These are phyloP conservation scores for Telmatherina bonti DNA, from an alignment of 2,797 vertebrate species.

Conservation along the genomic window DNA sequence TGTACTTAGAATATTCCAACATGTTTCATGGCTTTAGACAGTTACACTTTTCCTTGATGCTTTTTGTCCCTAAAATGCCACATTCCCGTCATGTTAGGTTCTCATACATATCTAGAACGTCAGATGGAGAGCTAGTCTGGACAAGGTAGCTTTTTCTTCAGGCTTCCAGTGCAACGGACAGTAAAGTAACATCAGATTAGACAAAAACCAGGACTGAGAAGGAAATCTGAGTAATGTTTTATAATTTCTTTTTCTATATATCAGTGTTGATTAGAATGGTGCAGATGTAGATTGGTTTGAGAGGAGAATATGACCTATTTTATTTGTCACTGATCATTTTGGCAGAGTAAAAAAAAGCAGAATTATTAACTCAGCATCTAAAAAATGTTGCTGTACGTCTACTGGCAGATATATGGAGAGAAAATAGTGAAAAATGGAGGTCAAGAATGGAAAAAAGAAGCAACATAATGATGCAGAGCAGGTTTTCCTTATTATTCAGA, in stretches of 20 bases:
- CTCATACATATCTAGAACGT: conserved; percentile 35
- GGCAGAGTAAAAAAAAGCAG: background rate
- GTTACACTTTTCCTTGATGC: conserved; percentile 36
- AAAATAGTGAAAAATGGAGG: background rate
- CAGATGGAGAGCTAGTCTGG: background rate
- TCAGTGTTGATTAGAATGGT: too few relatives aligned
- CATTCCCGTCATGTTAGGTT: conserved; percentile 66
- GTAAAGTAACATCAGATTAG: background rate
- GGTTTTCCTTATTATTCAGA: too few relatives aligned
- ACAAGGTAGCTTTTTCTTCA: background rate
- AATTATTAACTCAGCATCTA: background rate
- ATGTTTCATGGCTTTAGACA: conserved; percentile 21
- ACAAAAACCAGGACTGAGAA: background rate
- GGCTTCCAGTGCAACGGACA: background rate
- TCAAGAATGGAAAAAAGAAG: background rate
- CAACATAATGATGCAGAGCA: background rate
- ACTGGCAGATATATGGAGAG: background rate
- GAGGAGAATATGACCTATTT: too few relatives aligned
- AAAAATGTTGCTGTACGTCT: background rate
- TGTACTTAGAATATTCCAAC: background rate
- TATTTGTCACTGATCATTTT: background rate
- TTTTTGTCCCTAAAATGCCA: conserved; percentile 64
- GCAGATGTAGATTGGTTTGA: too few relatives aligned
- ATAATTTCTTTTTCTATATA: too few relatives aligned
- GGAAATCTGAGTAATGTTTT: too few relatives aligned